Evolutionary conservation across 2,797 vertebrate species (phyloP), one percentile per base, ranked within the genome.

Genomic region (Enteromius paludinosus): DNA sequence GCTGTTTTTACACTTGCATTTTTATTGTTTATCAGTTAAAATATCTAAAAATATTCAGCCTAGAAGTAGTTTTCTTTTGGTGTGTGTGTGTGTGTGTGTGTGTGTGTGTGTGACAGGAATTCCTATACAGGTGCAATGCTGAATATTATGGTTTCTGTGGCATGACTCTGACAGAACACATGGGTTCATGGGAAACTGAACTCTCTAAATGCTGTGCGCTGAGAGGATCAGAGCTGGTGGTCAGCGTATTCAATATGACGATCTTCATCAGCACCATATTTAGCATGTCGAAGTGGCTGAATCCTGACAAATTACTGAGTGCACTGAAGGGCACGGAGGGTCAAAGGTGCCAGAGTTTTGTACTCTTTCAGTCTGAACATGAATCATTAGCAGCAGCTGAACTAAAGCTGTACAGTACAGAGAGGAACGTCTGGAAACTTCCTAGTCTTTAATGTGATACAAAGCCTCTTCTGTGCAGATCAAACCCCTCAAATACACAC

Each of bases 361-460:
- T 91, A 78, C 83, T 68, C 66, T 61, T 87, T 92, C 90, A 87
- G 90, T 90, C 85, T 89, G 85, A 90, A 92, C 89, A 87, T 93
- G 95, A 95, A 94, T 93, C 93, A 93, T 92, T 90, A 94, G 90
- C 86, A 87, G 91, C 81, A 78, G 88, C 64, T 90, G 33, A 87
- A 84, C 87, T 81, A 33, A 88, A 84, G 90, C 87, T 89, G 90
- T 89, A 91, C 88, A 90, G 80, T 79, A 87, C 82, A 85, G 87
- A 78, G 87, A 87, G 78, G 87, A 88, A 87, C 8, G 87, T 84
- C 72, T 45, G 81, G 87, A 87, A 88, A 91, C 91, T 93, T 94
- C 91, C 89, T 94, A 88, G 72, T 86, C 87, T 95, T 92, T 93
- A 88, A 92, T 94, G 86, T 92, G 91, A 88, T 81, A 89, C 92